Conservation (phyloP, 2,797 vertebrate species). For the Lacerta viridis region DNA sequence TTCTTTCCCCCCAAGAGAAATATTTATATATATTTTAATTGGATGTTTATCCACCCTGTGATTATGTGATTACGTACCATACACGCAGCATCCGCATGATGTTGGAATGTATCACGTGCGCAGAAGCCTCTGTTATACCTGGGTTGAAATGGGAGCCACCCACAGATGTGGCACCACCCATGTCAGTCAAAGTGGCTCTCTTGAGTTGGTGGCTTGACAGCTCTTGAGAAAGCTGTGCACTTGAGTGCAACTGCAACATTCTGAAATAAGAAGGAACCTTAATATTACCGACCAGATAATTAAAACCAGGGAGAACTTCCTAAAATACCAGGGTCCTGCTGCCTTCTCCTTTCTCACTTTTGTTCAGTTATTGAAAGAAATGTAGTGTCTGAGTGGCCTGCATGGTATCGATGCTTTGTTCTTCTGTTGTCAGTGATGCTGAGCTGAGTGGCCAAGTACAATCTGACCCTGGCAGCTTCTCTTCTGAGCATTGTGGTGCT, state of each 20-base stretch:
- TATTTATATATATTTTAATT: no score
- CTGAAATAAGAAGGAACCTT: neutral
- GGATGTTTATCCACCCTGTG: no score
- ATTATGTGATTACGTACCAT: no score
- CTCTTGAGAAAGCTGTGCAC: neutral
- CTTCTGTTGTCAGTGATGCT: constrained; percentile 76
- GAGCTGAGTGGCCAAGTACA: constrained; percentile 71
- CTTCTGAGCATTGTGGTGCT: constrained; percentile 73
- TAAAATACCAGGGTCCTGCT: no score
- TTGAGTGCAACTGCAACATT: neutral
- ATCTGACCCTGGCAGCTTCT: constrained; percentile 63
- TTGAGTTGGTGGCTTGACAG: neutral
- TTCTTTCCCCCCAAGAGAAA: no score
- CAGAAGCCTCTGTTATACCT: neutral
- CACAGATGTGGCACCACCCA: neutral
- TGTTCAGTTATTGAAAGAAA: neutral
- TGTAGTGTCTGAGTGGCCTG: neutral
- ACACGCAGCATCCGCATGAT: no score
- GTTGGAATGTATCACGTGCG: no score
- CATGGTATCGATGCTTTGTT: neutral
- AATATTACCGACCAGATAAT: neutral
- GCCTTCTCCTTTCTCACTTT: neutral
- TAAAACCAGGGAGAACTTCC: neutral
- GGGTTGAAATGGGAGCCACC: neutral
- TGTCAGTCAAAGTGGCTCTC: neutral